Base-by-base conservation (phyloP, 1,140 invertebrate species). In the Diprion similis region DNA sequence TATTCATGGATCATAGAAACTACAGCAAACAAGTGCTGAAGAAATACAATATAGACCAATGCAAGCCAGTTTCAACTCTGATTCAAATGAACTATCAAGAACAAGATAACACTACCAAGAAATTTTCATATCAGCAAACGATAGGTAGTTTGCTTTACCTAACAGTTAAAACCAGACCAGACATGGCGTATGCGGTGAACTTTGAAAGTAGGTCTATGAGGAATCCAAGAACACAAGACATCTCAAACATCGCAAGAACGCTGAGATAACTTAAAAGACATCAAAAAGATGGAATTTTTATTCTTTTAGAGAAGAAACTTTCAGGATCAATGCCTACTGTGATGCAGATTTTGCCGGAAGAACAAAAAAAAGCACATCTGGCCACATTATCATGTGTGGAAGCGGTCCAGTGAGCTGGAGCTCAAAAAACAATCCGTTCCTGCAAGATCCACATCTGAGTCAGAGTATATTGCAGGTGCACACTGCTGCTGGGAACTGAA, bases 371-470 rank as follows among this genome's bases (percentile, higher is more conserved):
- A 78, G 77, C 46, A 75, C 71, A 17, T 81, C 77, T 18, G 84
- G 83, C 2, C 82, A 78, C 70, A 73, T 81, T 10, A 74, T 84
- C 48, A 68, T 77, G 0, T 70, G 77, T 7, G 74, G 73, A 11
- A 77, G 74, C 45, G 75, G 51, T 13, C 46, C 81, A 10, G 77
- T 85, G 73, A 68, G 70, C 4, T 88, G 86, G 86, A 66, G 18
- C 0, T 80, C 78, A 78, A 81, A 71, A 82, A 81, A 70, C 87
- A 89, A 72, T 74, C 64, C 3, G 81, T 78, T 37, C 78, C 85
- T 13, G 78, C 87, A 13, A 18, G 85, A 3, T 88, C 85, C 0
- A 81, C 80, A 11, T 82, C 81, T 10, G 86, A 85, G 70, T 70
- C 82, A n/a, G 81, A 85, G 71, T 82, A 78, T 66, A 76, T 85